phyloP scores from a whole-genome alignment of 2,113 vertebrate species.

The Leiothrix lutea region DNA sequence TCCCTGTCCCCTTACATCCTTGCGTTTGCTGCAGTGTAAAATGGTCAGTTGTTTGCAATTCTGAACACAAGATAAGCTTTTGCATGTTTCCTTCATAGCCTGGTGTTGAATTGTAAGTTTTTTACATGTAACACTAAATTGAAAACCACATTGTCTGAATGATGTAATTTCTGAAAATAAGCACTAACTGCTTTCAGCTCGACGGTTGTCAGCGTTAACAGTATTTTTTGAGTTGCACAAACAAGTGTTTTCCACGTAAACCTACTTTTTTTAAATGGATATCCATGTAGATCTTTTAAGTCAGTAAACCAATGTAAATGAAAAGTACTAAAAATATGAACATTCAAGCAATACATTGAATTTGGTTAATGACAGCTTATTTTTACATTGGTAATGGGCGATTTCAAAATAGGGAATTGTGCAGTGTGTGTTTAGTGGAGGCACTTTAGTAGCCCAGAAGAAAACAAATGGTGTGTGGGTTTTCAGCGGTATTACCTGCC shows the following conservation, averaged over 20 bases:
- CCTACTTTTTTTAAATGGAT: background rate
- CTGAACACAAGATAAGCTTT: background rate
- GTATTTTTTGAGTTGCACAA: background rate
- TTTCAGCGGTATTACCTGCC: background rate
- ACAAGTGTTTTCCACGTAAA: background rate
- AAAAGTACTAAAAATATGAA: background rate
- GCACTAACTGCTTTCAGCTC: background rate
- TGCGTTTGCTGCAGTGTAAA: background rate
- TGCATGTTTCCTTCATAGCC: background rate
- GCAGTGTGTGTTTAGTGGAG: background rate
- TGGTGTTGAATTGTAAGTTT: background rate
- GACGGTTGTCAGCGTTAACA: background rate
- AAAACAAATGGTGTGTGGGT: background rate
- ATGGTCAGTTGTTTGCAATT: background rate
- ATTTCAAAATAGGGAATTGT: background rate
- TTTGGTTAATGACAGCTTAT: background rate
- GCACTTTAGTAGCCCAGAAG: background rate
- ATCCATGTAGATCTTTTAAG: accelerated
- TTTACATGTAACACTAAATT: background rate
- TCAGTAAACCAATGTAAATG: background rate
- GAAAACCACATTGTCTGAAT: background rate
- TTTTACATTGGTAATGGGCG: background rate
- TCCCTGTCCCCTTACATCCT: background rate
- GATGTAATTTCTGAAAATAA: background rate
- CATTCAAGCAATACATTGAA: background rate